Conservation (phyloP, 2,888 invertebrate species). For the Resseliella maxima region DNA sequence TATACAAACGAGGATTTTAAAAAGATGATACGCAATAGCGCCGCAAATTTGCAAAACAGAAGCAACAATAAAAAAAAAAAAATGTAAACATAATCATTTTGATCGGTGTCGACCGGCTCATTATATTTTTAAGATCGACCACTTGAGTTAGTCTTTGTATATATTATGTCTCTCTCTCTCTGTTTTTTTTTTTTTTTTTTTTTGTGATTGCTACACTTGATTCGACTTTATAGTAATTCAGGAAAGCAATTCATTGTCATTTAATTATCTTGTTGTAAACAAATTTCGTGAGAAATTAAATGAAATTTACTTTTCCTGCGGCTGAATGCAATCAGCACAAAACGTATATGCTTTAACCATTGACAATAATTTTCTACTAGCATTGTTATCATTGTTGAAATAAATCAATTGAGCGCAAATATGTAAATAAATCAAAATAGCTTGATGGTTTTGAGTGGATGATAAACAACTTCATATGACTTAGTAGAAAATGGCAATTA, state of each 20-base stretch:
- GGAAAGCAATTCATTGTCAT: constrained; percentile 39
- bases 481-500: not conserved
- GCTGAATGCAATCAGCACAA: not conserved
- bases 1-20: not conserved
- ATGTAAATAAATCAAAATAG: constrained; percentile 28
- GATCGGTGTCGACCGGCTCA: not conserved
- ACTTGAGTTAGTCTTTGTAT: not conserved
- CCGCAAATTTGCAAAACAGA: not conserved
- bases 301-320: not conserved
- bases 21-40: not conserved
- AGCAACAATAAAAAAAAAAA: not conserved
- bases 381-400: not conserved
- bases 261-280: not conserved
- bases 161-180: not conserved
- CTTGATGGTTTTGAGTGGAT: too few species aligned
- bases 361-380: too few species aligned
- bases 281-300: constrained; percentile 9
- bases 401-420: constrained; percentile 2
- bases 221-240: too few species aligned
- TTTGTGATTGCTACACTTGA: not conserved
- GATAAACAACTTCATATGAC: not conserved
- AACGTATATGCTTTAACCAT: not conserved
- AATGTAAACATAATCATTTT: not conserved
- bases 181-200: not conserved
- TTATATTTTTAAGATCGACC: not conserved